These are phyloP conservation scores for Alligator mississippiensis DNA, from an alignment of 2,113 vertebrate species.

Conservation along the genomic window DNA sequence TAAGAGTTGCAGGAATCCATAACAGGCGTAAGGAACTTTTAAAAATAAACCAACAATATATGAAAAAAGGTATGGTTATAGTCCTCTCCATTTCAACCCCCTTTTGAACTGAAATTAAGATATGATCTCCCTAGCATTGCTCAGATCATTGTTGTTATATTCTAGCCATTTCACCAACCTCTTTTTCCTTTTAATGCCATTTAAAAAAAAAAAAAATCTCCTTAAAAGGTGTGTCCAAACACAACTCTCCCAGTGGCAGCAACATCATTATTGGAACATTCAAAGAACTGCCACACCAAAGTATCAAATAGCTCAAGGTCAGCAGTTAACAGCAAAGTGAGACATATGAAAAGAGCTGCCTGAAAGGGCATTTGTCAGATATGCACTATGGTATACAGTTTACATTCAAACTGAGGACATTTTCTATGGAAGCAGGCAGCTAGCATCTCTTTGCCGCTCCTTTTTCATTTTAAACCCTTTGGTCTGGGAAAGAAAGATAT, in stretches of 20 bases:
- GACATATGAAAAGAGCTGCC: rapidly evolving
- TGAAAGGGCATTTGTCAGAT: not conserved
- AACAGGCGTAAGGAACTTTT: too few species aligned
- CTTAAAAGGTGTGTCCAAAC: too few species aligned
- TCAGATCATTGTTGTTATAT: rapidly evolving
- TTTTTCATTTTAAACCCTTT: not conserved
- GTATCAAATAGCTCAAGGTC: not conserved
- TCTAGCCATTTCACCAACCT: not conserved
- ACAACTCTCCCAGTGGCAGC: too few species aligned
- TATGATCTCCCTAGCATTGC: not conserved
- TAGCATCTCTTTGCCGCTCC: not conserved
- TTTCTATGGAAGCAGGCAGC: not conserved
- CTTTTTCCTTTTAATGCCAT: not conserved
- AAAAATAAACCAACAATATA: too few species aligned
- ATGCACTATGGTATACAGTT: not conserved
- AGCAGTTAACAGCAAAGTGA: rapidly evolving
- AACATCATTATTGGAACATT: not conserved
- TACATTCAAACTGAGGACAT: not conserved
- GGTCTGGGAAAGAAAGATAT: not conserved
- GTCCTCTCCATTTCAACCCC: too few species aligned
- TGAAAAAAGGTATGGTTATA: too few species aligned
- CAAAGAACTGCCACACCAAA: not conserved
- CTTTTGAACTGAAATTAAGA: too few species aligned
- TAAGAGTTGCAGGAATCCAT: too few species aligned
- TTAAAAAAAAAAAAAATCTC: not conserved